Evolutionary conservation across 2,113 vertebrate genomes (phyloP).

Genomic region (Platysteira castanea): DNA sequence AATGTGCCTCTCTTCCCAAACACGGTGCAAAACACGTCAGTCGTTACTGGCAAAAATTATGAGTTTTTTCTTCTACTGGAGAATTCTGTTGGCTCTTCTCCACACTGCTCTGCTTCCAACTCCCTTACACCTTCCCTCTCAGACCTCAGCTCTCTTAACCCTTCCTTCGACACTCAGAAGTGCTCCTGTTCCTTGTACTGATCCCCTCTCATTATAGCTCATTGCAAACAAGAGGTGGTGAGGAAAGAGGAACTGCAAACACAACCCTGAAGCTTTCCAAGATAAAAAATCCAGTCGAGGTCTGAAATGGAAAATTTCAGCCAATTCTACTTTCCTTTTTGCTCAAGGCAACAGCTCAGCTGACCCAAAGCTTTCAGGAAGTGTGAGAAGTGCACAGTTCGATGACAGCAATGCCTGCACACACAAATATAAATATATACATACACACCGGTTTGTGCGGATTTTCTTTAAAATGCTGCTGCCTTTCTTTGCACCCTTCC

Average conservation of each 20-base stretch:
- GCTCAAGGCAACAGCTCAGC: not conserved
- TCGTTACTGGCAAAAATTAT: not conserved
- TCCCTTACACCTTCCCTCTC: not conserved
- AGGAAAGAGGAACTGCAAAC: not conserved
- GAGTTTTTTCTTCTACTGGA: not conserved
- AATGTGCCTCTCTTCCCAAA: not conserved
- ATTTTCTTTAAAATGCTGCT: not conserved
- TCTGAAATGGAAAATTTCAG: not conserved
- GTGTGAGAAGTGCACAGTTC: not conserved
- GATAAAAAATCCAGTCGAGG: not conserved
- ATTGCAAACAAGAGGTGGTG: not conserved
- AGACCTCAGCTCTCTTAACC: not conserved
- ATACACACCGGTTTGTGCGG: accelerated
- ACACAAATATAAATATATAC: not conserved
- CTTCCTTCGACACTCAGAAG: not conserved
- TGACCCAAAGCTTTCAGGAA: not conserved
- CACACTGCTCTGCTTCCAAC: not conserved
- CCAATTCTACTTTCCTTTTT: not conserved
- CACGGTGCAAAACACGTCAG: accelerated
- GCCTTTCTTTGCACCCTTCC: not conserved
- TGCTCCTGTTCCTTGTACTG: not conserved
- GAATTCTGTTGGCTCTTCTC: not conserved
- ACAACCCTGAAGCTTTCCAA: not conserved
- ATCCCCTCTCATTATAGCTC: accelerated
- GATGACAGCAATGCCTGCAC: not conserved